These are phyloP conservation scores for Mico argentatus DNA, from an alignment of 2,797 vertebrate species.

Conservation along the genomic window DNA sequence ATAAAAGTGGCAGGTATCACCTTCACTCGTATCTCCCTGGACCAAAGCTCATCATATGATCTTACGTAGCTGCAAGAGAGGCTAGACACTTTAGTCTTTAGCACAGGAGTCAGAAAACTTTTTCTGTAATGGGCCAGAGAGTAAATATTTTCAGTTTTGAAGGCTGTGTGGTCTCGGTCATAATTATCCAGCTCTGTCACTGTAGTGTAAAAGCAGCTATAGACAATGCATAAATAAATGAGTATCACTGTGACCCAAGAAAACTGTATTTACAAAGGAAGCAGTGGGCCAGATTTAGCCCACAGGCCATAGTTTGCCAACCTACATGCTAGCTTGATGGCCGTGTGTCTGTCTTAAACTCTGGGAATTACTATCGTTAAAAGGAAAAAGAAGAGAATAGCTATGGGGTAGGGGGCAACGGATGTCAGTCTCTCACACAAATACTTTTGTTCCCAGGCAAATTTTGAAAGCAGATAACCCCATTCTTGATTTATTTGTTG, in stretches of 20 bases:
- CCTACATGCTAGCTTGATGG: background rate
- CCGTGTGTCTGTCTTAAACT: background rate
- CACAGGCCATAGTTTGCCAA: background rate
- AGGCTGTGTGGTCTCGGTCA: background rate
- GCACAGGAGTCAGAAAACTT: background rate
- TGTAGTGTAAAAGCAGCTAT: background rate
- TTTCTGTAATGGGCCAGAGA: background rate
- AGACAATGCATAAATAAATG: background rate
- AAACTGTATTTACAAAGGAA: background rate
- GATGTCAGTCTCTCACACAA: background rate
- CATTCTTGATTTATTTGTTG: background rate
- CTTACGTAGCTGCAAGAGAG: background rate
- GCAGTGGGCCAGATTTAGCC: background rate
- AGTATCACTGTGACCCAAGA: background rate
- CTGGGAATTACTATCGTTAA: background rate
- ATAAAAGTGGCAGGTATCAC: background rate
- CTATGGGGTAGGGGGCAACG: background rate
- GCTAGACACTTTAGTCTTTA: background rate
- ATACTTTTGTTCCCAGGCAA: background rate
- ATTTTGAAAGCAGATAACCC: background rate
- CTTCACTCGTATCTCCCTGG: background rate
- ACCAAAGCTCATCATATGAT: background rate
- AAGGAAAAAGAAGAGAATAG: background rate
- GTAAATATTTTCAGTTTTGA: background rate
- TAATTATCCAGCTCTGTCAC: background rate